phyloP scores from a whole-genome alignment of 2,113 vertebrate genomes.

The Capreolus pygargus region DNA sequence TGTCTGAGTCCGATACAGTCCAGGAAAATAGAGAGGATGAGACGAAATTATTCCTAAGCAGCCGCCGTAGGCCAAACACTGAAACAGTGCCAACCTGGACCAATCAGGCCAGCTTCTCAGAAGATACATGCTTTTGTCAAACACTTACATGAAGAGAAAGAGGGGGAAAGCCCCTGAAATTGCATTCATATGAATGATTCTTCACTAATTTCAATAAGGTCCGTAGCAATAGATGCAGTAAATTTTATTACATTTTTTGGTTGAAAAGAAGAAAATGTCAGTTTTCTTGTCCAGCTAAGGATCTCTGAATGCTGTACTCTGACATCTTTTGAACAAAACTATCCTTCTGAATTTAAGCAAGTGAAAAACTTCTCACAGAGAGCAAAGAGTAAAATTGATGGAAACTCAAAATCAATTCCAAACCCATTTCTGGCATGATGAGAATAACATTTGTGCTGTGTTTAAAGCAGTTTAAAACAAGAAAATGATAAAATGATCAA shows the following conservation, averaged over 20 bases:
- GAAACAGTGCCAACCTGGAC: constrained; percentile 72
- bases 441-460: constrained; percentile 82
- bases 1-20: constrained; percentile 57
- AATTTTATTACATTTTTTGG: background rate
- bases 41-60: constrained; percentile 73
- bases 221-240: constrained; percentile 28
- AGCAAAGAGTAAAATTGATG: constrained; percentile 76
- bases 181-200: constrained; percentile 54
- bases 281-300: constrained; percentile 53
- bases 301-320: constrained; percentile 33
- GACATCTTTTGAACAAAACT: constrained; percentile 61
- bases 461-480: constrained; percentile 82
- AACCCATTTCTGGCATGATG: constrained; percentile 81
- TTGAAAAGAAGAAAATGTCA: constrained; percentile 41
- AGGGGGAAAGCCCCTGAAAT: constrained; percentile 45
- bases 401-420: constrained; percentile 80
- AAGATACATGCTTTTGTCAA: constrained; percentile 66
- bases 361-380: constrained; percentile 67
- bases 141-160: constrained; percentile 48
- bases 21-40: constrained; percentile 72
- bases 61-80: constrained; percentile 69
- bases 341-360: constrained; percentile 64
- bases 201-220: constrained; percentile 51
- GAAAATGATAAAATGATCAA: constrained; percentile 78
- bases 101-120: constrained; percentile 67